Evolutionary conservation across 2,797 vertebrate genomes (phyloP).

Genomic region (Manis pentadactyla): DNA sequence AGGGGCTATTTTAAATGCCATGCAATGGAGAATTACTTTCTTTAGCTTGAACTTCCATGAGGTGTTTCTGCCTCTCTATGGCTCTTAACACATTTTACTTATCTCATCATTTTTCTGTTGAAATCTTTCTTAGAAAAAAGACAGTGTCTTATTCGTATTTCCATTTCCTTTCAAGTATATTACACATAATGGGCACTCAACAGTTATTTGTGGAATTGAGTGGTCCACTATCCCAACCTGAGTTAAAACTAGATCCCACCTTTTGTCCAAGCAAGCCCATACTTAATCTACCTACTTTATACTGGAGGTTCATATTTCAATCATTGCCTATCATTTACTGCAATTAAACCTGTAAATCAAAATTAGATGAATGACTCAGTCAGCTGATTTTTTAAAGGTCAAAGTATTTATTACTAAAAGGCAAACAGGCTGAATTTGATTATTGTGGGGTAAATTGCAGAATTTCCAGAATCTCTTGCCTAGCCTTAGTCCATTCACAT

Average conservation of each 20-base stretch:
- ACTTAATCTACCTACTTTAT: not conserved
- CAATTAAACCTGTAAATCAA: slow-evolving; percentile 30
- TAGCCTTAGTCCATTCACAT: too few relatives aligned
- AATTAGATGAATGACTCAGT: not conserved
- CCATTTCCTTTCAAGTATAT: not conserved
- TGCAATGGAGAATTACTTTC: not conserved
- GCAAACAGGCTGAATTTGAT: not conserved
- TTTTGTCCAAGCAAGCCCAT: not conserved
- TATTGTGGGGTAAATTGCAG: too few relatives aligned
- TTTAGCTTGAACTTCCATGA: not conserved
- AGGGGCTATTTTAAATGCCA: not conserved
- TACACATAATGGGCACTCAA: not conserved
- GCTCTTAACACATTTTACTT: not conserved
- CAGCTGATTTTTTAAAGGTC: not conserved
- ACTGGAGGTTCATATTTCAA: not conserved
- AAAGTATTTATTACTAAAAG: not conserved
- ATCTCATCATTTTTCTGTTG: not conserved
- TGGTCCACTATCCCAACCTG: not conserved
- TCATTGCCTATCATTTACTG: not conserved
- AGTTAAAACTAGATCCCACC: not conserved
- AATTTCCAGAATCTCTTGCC: too few relatives aligned
- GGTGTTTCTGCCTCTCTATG: not conserved
- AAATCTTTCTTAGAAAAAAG: not conserved
- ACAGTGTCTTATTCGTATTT: not conserved
- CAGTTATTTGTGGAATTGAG: slow-evolving; percentile 1